Evolutionary conservation across 2,888 invertebrate genomes (phyloP), one percentile per base, ranked within the genome.

Genomic region (Epinotia bilunana): DNA sequence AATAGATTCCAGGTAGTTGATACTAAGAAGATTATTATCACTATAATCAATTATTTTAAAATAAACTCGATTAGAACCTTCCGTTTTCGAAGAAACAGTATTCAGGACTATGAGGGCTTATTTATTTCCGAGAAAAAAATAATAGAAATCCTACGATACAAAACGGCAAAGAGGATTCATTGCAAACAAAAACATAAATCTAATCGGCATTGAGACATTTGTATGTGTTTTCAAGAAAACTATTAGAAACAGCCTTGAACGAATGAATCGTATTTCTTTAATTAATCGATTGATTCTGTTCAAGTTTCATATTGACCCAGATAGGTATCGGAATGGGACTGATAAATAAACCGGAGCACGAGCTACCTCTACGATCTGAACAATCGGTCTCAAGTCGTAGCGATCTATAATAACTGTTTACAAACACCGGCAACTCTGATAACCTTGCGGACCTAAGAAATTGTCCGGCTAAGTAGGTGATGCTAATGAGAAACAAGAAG

Each of bases 361-460:
- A 67, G 43, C 28, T 68, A 76, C 70, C 73, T 73, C 70, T 64
- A 16, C 12, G 46, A 68, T 62, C 63, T 55, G 57, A 58, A 77
- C 76, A 72, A 74, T 73, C 78, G 33, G 62, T 74, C 69, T 70
- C 49, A 49, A 67, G 72, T 57, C 63, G 9, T 58, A n/a, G 33
- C 61, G 73, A 61, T 77, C 74, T 77, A 76, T 33, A 67, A 67
- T 49, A 67, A 18, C 16, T 77, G 76, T 77, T 76, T 76, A 79
- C 78, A 78, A 79, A 77, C 74, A 73, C 74, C 58, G 76, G 68
- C 39, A 39, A 39, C 64, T 76, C 76, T 72, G 78, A 78, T 78
- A 78, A 77, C 77, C 76, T 72, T 57, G 61, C 49, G 16, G 60
- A 55, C 16, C 53, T 63, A 57, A 33, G 64, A 71, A 63, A 73